Evolutionary conservation across 2,797 vertebrate genomes (phyloP), one percentile per base, ranked within the genome.

Genomic region (Chloroceryle inda): DNA sequence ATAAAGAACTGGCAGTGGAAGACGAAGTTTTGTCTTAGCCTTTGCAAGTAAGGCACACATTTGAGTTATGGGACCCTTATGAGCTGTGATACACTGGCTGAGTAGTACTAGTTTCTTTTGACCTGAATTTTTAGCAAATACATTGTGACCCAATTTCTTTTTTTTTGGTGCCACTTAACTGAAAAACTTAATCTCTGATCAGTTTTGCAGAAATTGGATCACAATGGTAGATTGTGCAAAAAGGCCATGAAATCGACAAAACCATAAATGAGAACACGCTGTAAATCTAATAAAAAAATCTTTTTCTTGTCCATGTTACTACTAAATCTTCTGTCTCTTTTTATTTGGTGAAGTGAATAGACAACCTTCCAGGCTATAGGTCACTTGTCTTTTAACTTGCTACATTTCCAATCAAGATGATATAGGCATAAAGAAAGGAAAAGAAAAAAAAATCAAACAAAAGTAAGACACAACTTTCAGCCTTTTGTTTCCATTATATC

Each of bases 401-500:
- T 90, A 91, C 49, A 58, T 94, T 97, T 95, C 76, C 93, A 96
- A 90, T 63, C 10, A 64, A 50, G 24, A 35, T 12, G 64, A 18
- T 67, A 55, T 38, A 93, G 37, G 9, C 14, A 56, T 26, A 55
- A 61, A 38, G 31, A 75, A 87, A 74, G 19, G 38, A 76, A 76
- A 38, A 31, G 5, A 4, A 74, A 62, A 58, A 66, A 86, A 68
- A 84, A 62, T 33, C 49, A 94, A 89, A 61, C 18, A 75, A 68
- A 86, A 62, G 21, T 91, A 49, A 87, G 72, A 22, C 23, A n/a
- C 78, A 92, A 96, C 81, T 63, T 94, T 97, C 94, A 88, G 90
- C 72, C 73, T 93, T 91, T 95, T 86, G 83, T 96, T 96, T 96
- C 94, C 42, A 75, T 87, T 94, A 95, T 37, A 56, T 73, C 23